Evolutionary conservation across 2,113 vertebrate species (phyloP), one percentile per base, ranked within the genome.

Genomic region (Vulpes vulpes): DNA sequence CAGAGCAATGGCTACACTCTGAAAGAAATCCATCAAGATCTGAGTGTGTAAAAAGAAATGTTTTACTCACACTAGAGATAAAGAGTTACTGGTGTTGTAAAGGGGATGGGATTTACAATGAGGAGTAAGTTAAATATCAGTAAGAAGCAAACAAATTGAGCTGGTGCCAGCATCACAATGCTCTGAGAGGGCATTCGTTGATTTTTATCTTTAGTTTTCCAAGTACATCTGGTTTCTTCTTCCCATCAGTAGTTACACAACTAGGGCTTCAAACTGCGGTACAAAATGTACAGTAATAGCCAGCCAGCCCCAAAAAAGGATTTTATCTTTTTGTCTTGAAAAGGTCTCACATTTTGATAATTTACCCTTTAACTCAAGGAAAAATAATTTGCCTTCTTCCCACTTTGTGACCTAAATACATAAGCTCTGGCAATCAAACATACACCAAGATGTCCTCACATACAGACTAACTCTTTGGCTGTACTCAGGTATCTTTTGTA

Each of bases 151-250:
- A 84, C 22, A 92, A 71, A 76, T n/a, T 82, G 60, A 92, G 32
- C 71, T 94, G 65, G 17, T 76, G 10, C n/a, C 83, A 94, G 38
- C 51, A 51, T 30, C 27, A 23, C 23, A 8, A n/a, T 73, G 15
- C 8, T 23, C 23, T 69, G 27, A 81, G 84, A 85, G 14, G n/a
- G 2, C 23, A 87, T 96, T 73, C 43, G 6, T 65, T 92, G 49
- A 93, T 71, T 96, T 92, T 96, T 92, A 49, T 92, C 60, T 67
- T 76, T 53, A 91, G 59, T 92, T 95, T 95, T 89, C 84, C 79
- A 89, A 86, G 14, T 88, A 81, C n/a, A 43, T 35, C 11, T 86
- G 53, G 57, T 94, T 96, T 82, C 53, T 92, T 49, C 93, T 92
- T 89, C 60, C 80, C 83, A 57, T 59, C 53, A 92, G 73, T 83